Conservation (phyloP, 2,113 vertebrate genomes). For the Dunckerocampus dactyliophorus region DNA sequence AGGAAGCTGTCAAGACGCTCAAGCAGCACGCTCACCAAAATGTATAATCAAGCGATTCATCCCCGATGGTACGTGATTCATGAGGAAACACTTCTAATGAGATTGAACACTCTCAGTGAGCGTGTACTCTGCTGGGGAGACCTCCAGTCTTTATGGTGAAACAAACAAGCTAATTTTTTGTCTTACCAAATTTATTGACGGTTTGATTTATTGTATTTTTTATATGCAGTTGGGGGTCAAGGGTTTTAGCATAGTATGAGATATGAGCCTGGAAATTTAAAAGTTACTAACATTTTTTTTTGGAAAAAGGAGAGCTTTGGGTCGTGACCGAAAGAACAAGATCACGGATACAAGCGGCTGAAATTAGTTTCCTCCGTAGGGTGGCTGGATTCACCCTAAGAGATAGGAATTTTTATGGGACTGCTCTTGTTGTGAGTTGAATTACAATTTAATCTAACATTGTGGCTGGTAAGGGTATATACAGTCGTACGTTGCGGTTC, state of each 20-base stretch:
- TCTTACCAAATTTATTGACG: too few relatives aligned
- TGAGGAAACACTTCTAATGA: conserved; percentile 51
- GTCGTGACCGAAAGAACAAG: too few relatives aligned
- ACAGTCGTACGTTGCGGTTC: too few relatives aligned
- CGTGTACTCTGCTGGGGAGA: conserved; percentile 41
- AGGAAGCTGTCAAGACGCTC: conserved; percentile 21
- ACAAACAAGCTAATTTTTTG: background rate
- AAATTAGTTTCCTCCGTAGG: too few relatives aligned
- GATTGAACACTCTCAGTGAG: conserved; percentile 29
- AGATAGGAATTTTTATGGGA: too few relatives aligned
- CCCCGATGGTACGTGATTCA: conserved; percentile 42
- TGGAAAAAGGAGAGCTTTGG: too few relatives aligned
- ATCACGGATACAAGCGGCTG: too few relatives aligned
- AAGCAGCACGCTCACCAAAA: conserved; percentile 19
- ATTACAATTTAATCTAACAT: too few relatives aligned
- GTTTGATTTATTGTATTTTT: background rate
- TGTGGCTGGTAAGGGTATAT: too few relatives aligned
- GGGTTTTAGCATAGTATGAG: background rate
- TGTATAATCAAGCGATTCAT: conserved; percentile 51
- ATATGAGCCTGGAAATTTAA: background rate
- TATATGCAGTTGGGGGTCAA: background rate
- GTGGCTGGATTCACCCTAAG: too few relatives aligned
- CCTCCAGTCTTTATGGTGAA: conserved; percentile 1
- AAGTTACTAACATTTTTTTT: too few relatives aligned
- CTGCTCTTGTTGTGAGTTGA: too few relatives aligned